Conservation (phyloP, 1,140 invertebrate genomes). For the Harlomillsia oculata region DNA sequence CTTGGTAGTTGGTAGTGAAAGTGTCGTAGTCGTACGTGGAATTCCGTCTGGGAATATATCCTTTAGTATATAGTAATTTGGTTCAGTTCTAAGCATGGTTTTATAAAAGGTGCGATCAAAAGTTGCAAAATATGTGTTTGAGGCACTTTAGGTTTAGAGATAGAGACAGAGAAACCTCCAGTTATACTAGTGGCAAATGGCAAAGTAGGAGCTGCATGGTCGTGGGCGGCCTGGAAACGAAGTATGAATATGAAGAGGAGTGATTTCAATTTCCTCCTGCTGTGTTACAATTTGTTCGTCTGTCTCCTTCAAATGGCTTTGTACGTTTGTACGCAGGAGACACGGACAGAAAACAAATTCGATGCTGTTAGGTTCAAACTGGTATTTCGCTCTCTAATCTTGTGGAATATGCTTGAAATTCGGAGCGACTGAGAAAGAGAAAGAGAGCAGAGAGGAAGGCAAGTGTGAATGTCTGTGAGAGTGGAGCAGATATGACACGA, state of each 20-base stretch:
- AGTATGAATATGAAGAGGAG: constrained; percentile 1
- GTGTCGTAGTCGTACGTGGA: no score
- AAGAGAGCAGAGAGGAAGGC: not conserved
- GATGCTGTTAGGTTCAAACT: no score
- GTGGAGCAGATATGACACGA: no score
- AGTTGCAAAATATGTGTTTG: not conserved
- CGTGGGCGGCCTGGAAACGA: not conserved
- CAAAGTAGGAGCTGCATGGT: not conserved
- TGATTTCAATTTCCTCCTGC: constrained; percentile 13
- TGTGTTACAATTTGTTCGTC: constrained; percentile 6
- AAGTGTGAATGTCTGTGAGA: constrained; percentile 1
- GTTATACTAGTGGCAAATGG: no score
- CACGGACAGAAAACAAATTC: not conserved
- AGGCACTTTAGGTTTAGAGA: not conserved
- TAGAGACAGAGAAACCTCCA: no score
- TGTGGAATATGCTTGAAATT: not conserved
- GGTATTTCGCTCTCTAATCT: no score
- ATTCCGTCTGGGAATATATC: no score
- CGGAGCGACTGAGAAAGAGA: not conserved
- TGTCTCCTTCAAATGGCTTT: not conserved
- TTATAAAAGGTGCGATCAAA: no score
- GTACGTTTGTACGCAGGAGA: not conserved
- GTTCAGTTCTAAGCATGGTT: not conserved
- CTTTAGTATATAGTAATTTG: not conserved
- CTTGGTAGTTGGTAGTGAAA: no score